Base-by-base conservation (phyloP, 2,797 vertebrate species). In the Tadarida brasiliensis region DNA sequence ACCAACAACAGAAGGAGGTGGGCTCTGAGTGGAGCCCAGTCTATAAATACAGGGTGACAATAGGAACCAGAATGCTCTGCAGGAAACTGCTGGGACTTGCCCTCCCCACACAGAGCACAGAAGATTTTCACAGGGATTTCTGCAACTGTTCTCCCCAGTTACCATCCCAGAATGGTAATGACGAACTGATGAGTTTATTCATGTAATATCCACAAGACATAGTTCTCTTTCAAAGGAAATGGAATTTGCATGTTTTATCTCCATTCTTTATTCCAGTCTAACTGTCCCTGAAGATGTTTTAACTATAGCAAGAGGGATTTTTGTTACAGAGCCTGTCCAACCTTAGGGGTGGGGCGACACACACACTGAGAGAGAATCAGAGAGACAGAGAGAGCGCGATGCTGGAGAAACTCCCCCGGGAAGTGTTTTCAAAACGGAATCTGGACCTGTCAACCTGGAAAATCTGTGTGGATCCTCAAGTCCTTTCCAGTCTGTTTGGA, bases 211-310 rank as follows among this genome's bases (percentile, higher is more conserved):
- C 71, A 76, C 4, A 56, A 83, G 47, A 67, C 39, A 24, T 2
- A 17, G 17, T 49, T 92, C 89, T 95, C 89, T 96, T 77, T 77
- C 51, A 90, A 71, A 94, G 89, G 63, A 87, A 80, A 86, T 61
- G 54, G n/a, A 92, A 68, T 84, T 24, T 81, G 65, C 91, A 61
- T 39, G 81, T 82, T 95, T 83, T 70, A 61, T 77, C 68, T 9
- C 16, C 33, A 51, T 87, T 65, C 91, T 88, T 87, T 88, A 76
- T 59, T 86, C 77, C 57, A 61, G 47, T 19, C 67, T 90, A 93
- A 86, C 93, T 86, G 92, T 63, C 71, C 94, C 90, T 93, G 70
- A 35, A 90, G 87, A 93, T 76, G 33, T 73, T 71, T 44, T 80
- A 85, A 76, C 56, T 56, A 33, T 1, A 87, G 77, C 57, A 51